Evolutionary conservation across 37 sponge, comb jelly and placozoan species (phyloP), one percentile per base, ranked within the genome.

Genomic region (Theonella swinhoei): DNA sequence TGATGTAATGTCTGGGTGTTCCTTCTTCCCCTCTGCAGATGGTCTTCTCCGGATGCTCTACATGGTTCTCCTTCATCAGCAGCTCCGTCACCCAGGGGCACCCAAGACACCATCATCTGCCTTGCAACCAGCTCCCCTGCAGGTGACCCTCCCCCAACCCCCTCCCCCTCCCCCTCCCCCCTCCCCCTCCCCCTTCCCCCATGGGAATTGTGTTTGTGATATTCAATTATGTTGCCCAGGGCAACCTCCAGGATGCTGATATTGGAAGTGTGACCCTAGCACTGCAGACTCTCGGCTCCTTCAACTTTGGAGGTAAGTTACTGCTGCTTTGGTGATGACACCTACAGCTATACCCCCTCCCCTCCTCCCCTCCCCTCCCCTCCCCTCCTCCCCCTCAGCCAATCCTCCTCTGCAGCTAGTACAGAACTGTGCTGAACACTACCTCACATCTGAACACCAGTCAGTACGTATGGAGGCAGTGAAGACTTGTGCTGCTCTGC

Each of bases 41-140:
- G 91, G 91, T 62, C 76, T 94, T n/a, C 70, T 94, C 78, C 70
- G 79, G 76, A 94, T 94, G 89, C 70, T 94, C 25, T 91, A 91
- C 41, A 38, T 85, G 68, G 81, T 94, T 20, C 80, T 94, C 2
- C 63, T 94, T 37, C 91, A 91, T 39, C 78, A 80, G 74, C 89
- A 75, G 47, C 68, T 89, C 71, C 65, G 41, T 8, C 93, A 92
- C 68, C 89, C 88, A 2, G 93, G 93, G n/a, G 82, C 89, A 23
- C 93, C 93, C 81, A 88, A 85, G 77, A 39, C 77, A 34, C 4
- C 67, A 29, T 24, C 72, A 41, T 41, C 81, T 24, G 32, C 79
- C 20, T 42, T 74, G 33, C 75, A 47, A 2, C 74, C 33, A 24
- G 25, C 74, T 38, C 59, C 82, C 33, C 42, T 78, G n/a, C 60